Percentiles rank a stretch among this genome's conserved stretches.
Conservation (phyloP, 1,140 invertebrate genomes). For the Solenopsis fugax region DNA sequence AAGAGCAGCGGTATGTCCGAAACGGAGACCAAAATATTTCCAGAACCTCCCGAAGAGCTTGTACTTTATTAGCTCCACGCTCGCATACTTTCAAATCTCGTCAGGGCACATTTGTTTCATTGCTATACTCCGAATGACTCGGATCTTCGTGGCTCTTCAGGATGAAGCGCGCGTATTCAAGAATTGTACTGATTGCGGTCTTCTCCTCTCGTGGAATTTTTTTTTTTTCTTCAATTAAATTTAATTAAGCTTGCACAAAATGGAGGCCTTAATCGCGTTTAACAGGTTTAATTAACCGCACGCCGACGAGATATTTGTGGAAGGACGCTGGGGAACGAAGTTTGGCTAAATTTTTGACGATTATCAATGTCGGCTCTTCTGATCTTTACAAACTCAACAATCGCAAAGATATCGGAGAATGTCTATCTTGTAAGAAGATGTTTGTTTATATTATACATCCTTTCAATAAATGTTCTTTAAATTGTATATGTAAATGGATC, state of each 20-base stretch:
- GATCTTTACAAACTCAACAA: slow-evolving; percentile 8
- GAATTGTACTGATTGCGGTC: slow-evolving; percentile 19
- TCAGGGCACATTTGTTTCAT: slow-evolving; percentile 21
- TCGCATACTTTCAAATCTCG: slow-evolving; percentile 33
- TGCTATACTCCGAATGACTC: slow-evolving; percentile 27
- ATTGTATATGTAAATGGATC: not conserved
- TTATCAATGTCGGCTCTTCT: slow-evolving; percentile 66
- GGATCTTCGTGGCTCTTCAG: not conserved
- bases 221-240: slow-evolving; percentile 68
- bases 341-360: slow-evolving; percentile 17
- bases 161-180: slow-evolving; percentile 29
- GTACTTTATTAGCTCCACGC: slow-evolving; percentile 44
- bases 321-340: not conserved
- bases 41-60: slow-evolving; percentile 47
- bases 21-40: slow-evolving; percentile 38
- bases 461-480: slow-evolving; percentile 10
- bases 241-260: slow-evolving; percentile 66
- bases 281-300: slow-evolving; percentile 53
- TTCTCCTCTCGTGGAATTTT: slow-evolving; percentile 48
- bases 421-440: not conserved
- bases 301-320: slow-evolving; percentile 44
- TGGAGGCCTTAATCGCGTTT: slow-evolving; percentile 38
- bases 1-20: not conserved
- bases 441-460: not conserved
- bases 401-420: not conserved